Percentiles rank a stretch among this genome's conserved stretches.
Conservation (phyloP, 1,140 invertebrate genomes). For the Drosophila pachea region DNA sequence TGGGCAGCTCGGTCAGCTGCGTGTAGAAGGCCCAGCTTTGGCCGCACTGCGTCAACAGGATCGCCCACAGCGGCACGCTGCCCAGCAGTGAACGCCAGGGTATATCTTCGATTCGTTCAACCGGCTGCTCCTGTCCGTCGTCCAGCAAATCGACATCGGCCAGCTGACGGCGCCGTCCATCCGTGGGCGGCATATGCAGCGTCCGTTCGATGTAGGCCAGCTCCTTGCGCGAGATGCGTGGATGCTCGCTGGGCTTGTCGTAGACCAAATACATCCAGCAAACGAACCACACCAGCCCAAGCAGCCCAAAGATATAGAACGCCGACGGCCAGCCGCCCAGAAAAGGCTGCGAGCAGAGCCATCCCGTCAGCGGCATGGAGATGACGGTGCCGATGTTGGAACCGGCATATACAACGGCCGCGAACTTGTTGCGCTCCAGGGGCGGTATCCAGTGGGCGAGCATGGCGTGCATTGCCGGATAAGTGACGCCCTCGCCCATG, state of each 20-base stretch:
- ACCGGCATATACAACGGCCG: slow-evolving; percentile 89
- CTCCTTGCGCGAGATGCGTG: slow-evolving; percentile 86
- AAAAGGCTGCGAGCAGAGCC: slow-evolving; percentile 84
- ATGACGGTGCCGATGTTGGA: slow-evolving; percentile 85
- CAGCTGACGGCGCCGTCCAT: background rate
- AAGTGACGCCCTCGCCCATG: slow-evolving; percentile 91
- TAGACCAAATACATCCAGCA: slow-evolving; percentile 87
- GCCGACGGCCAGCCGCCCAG: slow-evolving; percentile 88
- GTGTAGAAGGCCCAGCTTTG: slow-evolving; percentile 98
- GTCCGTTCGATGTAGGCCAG: slow-evolving; percentile 84
- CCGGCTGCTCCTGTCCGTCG: background rate
- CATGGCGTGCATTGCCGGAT: slow-evolving; percentile 90
- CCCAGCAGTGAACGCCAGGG: slow-evolving; percentile 90
- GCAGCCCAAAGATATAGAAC: slow-evolving; percentile 88
- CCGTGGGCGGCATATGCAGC: slow-evolving; percentile 56
- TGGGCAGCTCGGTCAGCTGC: slow-evolving; percentile 94
- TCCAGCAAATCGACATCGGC: slow-evolving; percentile 3
- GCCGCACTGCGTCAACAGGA: slow-evolving; percentile 91
- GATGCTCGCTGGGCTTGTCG: slow-evolving; percentile 88
- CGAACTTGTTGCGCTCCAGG: slow-evolving; percentile 88
- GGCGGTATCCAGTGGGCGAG: slow-evolving; percentile 90
- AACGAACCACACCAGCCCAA: slow-evolving; percentile 89
- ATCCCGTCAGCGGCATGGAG: slow-evolving; percentile 86
- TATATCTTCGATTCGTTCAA: slow-evolving; percentile 31
- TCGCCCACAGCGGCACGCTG: slow-evolving; percentile 92